A percentile compares a stretch with the other conserved stretches of the same genome.
Evolutionary conservation across 92 coral and sea anemone genomes (phyloP).

Genomic region (Diadumene lineata): DNA sequence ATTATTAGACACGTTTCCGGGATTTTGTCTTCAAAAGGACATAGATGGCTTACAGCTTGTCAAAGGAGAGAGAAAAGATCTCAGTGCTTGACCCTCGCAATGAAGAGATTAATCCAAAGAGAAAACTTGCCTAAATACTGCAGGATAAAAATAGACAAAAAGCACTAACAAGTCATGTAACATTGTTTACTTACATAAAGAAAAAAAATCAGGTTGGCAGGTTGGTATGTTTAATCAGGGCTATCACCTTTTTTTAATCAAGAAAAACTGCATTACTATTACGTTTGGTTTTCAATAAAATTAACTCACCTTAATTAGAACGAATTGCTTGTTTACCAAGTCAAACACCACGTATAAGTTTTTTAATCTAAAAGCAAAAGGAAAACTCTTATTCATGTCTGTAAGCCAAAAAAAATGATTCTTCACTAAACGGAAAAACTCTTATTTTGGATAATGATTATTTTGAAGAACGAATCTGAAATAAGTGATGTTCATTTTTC

Average conservation of each 20-base stretch:
- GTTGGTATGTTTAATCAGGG: background rate
- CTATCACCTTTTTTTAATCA: conserved; percentile 3
- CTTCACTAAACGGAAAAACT: no score
- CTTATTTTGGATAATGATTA: no score
- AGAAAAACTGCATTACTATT: background rate
- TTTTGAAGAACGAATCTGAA: no score
- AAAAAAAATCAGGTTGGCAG: conserved; percentile 2
- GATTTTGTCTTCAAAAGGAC: conserved; percentile 51
- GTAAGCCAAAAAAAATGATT: background rate
- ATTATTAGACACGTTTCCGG: conserved; percentile 42
- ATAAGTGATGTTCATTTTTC: no score
- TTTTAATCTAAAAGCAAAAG: background rate
- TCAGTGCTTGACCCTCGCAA: conserved; percentile 21
- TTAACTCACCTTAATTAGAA: background rate
- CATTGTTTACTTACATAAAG: background rate
- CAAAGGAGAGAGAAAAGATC: conserved; percentile 17
- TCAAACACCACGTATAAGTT: background rate
- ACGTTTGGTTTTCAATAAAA: conserved; percentile 9
- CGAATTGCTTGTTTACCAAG: conserved; percentile 1
- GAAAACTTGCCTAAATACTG: conserved; percentile 7
- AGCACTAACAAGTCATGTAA: background rate
- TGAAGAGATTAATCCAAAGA: conserved; percentile 19
- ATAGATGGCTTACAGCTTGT: conserved; percentile 42
- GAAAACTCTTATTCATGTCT: background rate
- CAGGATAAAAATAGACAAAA: conserved; percentile 26